Conservation (phyloP, 2,888 invertebrate genomes). For the Rugalucina vietnamica region DNA sequence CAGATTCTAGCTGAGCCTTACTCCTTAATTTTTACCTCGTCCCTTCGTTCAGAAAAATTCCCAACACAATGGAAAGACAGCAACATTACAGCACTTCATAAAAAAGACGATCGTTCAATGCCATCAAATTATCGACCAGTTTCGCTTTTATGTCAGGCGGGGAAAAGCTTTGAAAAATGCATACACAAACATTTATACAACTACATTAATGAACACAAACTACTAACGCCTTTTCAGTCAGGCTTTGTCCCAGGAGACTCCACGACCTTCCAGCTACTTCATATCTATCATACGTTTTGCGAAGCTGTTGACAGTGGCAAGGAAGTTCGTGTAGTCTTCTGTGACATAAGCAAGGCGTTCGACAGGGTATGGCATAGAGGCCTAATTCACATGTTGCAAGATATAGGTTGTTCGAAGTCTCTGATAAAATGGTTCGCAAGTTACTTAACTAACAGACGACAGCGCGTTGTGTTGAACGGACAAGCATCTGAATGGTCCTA, state of each 20-base stretch:
- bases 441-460: not conserved
- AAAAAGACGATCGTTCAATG: constrained; percentile 3
- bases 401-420: not conserved
- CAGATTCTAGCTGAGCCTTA: not conserved
- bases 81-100: constrained; percentile 15
- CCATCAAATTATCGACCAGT: constrained; percentile 24
- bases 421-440: not conserved
- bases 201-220: not conserved
- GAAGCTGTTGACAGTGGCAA: not conserved
- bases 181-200: constrained; percentile 19
- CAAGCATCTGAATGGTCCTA: not conserved
- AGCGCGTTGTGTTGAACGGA: not conserved
- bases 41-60: not conserved
- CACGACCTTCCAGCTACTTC: not conserved
- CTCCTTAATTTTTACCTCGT: not conserved
- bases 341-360: not conserved
- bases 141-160: not conserved
- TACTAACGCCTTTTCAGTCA: not conserved
- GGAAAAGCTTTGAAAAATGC: constrained; percentile 20
- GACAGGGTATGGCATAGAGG: not conserved
- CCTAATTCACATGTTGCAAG: not conserved
- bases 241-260: constrained; percentile 11
- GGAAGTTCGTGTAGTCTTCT: constrained; percentile 2
- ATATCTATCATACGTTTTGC: not conserved
- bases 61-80: constrained; percentile 20